Evolutionary conservation across 2,888 invertebrate species (phyloP), one percentile per base, ranked within the genome.

Genomic region (Synanthedon vespiformis): DNA sequence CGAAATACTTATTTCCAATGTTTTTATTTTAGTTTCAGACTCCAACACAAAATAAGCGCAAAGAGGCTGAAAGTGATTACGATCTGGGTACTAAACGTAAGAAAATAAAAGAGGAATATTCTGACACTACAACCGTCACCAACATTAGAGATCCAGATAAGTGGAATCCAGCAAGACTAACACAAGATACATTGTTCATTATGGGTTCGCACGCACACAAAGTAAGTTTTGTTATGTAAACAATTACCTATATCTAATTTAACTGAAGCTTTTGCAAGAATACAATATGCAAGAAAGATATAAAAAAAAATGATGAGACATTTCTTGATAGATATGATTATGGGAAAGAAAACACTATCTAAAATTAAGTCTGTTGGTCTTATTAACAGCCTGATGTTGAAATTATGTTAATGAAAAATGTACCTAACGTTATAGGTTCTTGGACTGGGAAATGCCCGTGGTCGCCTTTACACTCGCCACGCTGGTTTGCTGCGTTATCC

Each of bases 131-230:
- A 12, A 58, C 74, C 18, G 78, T 75, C 63, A 34, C 34, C 34
- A 10, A 6, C 34, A 60, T 89, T 3, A 88, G 90, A 61, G 90
- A 89, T 48, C 83, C 85, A 0, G 89, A 91, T 48, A 91, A 93
- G 77, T 94, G 94, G 94, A 92, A 94, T 67, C 91, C 94, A 1
- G 89, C 89, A 0, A 81, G 94, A 60, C 87, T 95, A 34, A 90
- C 87, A n/a, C 81, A 89, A 52, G 91, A 92, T n/a, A 93, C 93
- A 0, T 70, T 91, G 50, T 94, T 94, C 72, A 93, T 95, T 50
- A 93, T 94, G 93, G 94, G 94, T 27, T 92, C 94, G 55, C 91
- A 92, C 74, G 92, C 92, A 47, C 92, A 91, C 68, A 92, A 92
- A 77, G 88, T 87, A 69, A 61, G 54, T 52, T n/a, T 44, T 14